Evolutionary conservation across 2,888 invertebrate species (phyloP), one percentile per base, ranked within the genome.

Genomic region (Agrotis segetum): DNA sequence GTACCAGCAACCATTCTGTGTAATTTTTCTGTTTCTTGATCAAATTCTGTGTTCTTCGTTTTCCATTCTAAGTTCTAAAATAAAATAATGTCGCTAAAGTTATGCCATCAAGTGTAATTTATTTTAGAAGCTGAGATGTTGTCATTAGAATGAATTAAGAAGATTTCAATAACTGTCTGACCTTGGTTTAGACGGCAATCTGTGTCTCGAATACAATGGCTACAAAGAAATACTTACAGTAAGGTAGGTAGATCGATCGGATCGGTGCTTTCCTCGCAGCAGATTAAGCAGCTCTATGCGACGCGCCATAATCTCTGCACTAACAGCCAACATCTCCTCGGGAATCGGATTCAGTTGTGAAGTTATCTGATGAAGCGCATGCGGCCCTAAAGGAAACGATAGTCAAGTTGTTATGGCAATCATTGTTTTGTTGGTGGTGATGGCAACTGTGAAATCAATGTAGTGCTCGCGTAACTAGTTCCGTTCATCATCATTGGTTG

Each of bases 61-160:
- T 93, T 95, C 92, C 92, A 93, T 84, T 94, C 95, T 50, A 91
- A 77, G 81, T 91, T 94, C 95, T 95, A 77, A 49, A 90, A 91
- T 29, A 64, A 0, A 50, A 40, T 1, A 40, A 16, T 34, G 16
- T 16, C 34, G 5, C 9, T 34, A 9, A 9, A 4, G 2, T 56
- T 34, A 34, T 56, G n/a, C 14, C 14, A 6, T n/a, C n/a, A 56
- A 34, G 13, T 13, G 7, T 40, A 19, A 49, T n/a, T n/a, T 6
- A 34, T 34, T n/a, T 47, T 47, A 14, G 16, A 2, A 16, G n/a
- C 24, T 7, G 9, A 9, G 34, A 34, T 7, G 7, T 34, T 7
- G 34, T 7, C 34, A 34, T 1, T 34, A 7, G 34, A 7, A 34
- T 34, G 34, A 34, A 34, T 34, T 7, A 34, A 1, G 29, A 34